These are phyloP conservation scores for Protonibea diacanthus DNA, from an alignment of 2,797 vertebrate species.

Conservation along the genomic window DNA sequence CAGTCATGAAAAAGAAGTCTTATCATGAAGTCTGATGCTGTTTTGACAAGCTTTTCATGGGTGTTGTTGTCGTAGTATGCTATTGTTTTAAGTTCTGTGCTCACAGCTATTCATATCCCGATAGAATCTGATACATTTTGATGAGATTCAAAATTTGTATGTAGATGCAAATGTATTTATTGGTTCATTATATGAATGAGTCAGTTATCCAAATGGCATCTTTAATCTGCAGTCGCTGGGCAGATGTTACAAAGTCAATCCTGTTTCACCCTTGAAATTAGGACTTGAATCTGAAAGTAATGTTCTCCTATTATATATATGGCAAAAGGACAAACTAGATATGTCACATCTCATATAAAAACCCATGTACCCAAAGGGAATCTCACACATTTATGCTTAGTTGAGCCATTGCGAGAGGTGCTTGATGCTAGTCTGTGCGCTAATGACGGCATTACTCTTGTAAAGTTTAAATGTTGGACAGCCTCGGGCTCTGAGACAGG, in stretches of 20 bases:
- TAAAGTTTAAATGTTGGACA: conserved; percentile 11
- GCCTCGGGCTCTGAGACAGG: not conserved
- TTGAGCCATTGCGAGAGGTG: not conserved
- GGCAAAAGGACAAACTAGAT: not conserved
- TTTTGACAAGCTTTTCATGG: not conserved
- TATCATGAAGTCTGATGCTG: conserved; percentile 7
- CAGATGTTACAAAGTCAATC: not conserved
- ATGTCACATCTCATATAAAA: not conserved
- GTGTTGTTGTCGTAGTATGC: not conserved
- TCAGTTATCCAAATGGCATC: not conserved
- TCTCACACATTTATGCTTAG: not conserved
- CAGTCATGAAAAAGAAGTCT: conserved; percentile 2
- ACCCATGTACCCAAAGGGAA: not conserved
- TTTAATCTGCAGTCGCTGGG: not conserved
- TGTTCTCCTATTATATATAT: not conserved
- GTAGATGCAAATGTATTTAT: not conserved
- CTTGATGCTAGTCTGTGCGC: not conserved
- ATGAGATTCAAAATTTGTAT: not conserved
- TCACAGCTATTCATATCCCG: not conserved
- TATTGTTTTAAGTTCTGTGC: conserved; percentile 5
- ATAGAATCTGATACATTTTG: not conserved
- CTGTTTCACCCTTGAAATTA: not conserved
- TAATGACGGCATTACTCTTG: conserved; percentile 12
- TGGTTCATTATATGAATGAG: not conserved
- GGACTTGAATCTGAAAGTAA: not conserved